These are phyloP conservation scores for Myotis pilosus DNA, from an alignment of 2,797 vertebrate species.

Conservation along the genomic window DNA sequence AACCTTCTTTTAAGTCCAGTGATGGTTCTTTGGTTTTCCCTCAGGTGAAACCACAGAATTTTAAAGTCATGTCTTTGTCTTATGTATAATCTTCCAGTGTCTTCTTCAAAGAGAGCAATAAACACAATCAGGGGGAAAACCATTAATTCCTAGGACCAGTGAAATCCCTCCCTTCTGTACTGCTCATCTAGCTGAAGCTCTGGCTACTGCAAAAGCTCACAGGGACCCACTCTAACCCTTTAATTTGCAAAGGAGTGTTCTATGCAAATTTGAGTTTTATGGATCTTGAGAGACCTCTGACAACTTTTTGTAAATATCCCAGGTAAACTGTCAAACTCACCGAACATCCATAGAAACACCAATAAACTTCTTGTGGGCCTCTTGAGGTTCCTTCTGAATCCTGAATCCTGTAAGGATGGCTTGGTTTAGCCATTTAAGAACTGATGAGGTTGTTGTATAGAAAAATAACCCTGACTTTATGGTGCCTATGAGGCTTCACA, in stretches of 20 bases:
- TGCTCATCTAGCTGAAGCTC: not conserved
- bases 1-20: not conserved
- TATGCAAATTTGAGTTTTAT: conserved; percentile 51
- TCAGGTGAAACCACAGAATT: conserved; percentile 9
- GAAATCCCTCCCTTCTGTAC: not conserved
- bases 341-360: conserved; percentile 17
- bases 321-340: conserved; percentile 55
- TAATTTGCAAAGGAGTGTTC: conserved; percentile 24
- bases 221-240: not conserved
- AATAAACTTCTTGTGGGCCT: conserved; percentile 46
- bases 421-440: conserved; percentile 29
- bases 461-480: conserved; percentile 43
- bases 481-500: not conserved
- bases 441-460: not conserved
- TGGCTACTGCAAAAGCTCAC: not conserved
- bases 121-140: not conserved
- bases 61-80: not conserved
- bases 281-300: not conserved
- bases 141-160: not conserved
- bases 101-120: not conserved
- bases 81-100: not conserved
- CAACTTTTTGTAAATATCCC: conserved; percentile 37
- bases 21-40: not conserved
- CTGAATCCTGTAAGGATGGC: not conserved
- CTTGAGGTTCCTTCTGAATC: conserved; percentile 17